These are phyloP conservation scores for Thaumatotibia leucotreta DNA, from an alignment of 1,140 invertebrate genomes.

Conservation along the genomic window DNA sequence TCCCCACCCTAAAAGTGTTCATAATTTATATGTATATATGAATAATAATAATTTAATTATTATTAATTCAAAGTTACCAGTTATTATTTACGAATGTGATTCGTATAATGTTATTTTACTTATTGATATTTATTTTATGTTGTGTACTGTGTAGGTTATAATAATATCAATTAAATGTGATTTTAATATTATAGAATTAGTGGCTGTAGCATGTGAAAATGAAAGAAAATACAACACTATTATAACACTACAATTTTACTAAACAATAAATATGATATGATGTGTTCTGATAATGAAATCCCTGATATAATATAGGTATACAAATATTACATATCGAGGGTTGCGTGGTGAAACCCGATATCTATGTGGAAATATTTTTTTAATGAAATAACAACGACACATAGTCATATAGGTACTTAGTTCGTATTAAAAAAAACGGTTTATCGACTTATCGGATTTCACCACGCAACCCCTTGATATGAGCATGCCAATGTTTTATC, in stretches of 20 bases:
- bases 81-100: conserved; percentile 3
- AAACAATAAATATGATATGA: background rate
- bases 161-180: background rate
- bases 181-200: background rate
- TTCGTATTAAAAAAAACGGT: too few relatives aligned
- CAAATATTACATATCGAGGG: too few relatives aligned
- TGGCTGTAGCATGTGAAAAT: background rate
- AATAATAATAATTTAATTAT: background rate
- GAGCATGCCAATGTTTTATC: too few relatives aligned
- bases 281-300: background rate
- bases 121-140: conserved; percentile 5
- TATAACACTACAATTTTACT: background rate
- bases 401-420: too few relatives aligned
- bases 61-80: background rate
- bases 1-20: background rate
- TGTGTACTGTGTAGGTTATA: background rate
- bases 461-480: too few relatives aligned
- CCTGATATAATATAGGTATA: too few relatives aligned
- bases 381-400: too few relatives aligned
- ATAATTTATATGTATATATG: conserved; percentile 9
- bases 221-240: background rate
- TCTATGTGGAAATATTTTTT: too few relatives aligned
- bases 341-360: too few relatives aligned
- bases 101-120: background rate
- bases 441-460: too few relatives aligned